Percentiles rank a stretch among this genome's conserved stretches.
These are phyloP conservation scores for Brenthis hecate DNA, from an alignment of 2,888 invertebrate genomes.

Conservation along the genomic window DNA sequence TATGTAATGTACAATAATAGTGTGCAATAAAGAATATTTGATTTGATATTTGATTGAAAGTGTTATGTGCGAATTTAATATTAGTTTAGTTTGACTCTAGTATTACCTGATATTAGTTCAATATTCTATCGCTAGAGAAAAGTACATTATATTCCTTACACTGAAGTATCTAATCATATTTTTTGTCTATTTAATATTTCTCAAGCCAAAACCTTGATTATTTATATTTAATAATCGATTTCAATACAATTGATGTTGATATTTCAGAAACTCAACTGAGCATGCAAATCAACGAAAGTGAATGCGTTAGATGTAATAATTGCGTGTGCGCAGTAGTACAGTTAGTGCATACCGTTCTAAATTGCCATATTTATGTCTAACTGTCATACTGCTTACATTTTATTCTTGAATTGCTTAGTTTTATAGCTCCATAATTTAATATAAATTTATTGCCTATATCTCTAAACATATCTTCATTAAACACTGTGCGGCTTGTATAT, in stretches of 20 bases:
- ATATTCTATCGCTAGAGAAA: no score
- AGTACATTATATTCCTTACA: no score
- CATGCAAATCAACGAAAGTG: constrained; percentile 51
- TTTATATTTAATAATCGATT: constrained; percentile 20
- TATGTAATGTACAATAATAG: no score
- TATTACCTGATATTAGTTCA: no score
- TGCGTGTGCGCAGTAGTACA: constrained; percentile 29
- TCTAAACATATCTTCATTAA: no score
- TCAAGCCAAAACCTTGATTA: constrained; percentile 11
- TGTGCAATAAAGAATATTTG: background rate
- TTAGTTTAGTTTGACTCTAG: no score
- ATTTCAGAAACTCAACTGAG: constrained; percentile 40
- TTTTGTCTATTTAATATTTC: constrained; percentile 4
- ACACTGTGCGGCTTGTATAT: no score
- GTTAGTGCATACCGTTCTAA: constrained; percentile 31
- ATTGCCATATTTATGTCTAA: constrained; percentile 21
- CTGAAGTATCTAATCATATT: background rate
- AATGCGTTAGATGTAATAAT: constrained; percentile 38
- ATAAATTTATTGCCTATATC: no score
- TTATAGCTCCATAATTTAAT: constrained; percentile 1
- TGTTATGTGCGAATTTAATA: no score
- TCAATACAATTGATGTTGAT: constrained; percentile 23
- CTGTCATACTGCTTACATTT: constrained; percentile 4
- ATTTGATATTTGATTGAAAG: background rate
- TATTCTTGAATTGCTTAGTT: constrained; percentile 13